phyloP scores from a whole-genome alignment of 2,888 invertebrate species.

The Hipparchia sbordonii region DNA sequence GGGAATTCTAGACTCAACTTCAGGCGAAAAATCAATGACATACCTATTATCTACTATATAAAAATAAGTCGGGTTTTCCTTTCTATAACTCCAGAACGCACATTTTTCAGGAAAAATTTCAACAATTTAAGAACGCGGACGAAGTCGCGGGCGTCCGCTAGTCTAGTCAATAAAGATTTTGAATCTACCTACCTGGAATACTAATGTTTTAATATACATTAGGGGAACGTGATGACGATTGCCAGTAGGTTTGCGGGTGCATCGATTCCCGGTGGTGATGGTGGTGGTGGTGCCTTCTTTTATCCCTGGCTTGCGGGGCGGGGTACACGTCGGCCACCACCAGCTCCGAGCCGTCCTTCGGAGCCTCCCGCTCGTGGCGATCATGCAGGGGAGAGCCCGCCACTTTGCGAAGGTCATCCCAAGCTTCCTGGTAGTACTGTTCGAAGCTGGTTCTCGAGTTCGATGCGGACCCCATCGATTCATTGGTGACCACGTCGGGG shows the following conservation, averaged over 20 bases:
- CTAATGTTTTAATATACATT: conserved; percentile 47
- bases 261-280: conserved; percentile 87
- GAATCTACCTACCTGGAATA: too few species aligned
- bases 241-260: conserved; percentile 78
- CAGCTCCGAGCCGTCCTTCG: conserved; percentile 89
- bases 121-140: too few species aligned
- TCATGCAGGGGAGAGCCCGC: conserved; percentile 81
- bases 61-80: too few species aligned
- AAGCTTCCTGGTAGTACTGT: conserved; percentile 94
- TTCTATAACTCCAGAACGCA: too few species aligned
- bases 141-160: too few species aligned
- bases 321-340: conserved; percentile 87
- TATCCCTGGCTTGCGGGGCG: conserved; percentile 74
- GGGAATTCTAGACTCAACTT: too few species aligned
- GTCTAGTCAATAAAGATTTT: too few species aligned
- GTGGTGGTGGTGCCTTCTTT: conserved; percentile 88
- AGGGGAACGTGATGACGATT: conserved; percentile 77
- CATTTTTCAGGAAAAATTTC: too few species aligned
- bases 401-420: conserved; percentile 95
- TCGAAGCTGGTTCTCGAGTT: conserved; percentile 93
- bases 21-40: too few species aligned
- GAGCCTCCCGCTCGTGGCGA: conserved; percentile 78
- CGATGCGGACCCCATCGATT: conserved; percentile 93
- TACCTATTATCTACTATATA: too few species aligned
- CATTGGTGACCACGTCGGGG: conserved; percentile 95